A percentile compares a stretch with the other conserved stretches of the same genome.
Conservation (phyloP, 2,797 vertebrate species). For the Epinephelus awoara region DNA sequence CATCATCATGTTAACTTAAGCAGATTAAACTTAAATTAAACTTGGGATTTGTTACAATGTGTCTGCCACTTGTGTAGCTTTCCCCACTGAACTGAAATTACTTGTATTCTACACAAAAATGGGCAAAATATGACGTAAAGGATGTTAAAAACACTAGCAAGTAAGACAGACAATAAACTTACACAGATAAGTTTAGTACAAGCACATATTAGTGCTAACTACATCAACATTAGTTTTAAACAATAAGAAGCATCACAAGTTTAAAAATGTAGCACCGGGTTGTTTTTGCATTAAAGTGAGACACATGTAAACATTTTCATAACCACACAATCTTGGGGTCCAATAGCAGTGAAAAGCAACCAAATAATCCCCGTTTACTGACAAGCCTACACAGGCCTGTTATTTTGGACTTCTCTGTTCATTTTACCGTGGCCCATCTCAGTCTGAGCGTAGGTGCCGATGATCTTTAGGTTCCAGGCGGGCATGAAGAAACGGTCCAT, state of each 20-base stretch:
- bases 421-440: slow-evolving; percentile 99
- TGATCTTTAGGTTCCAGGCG: slow-evolving; percentile 98
- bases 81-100: neutral
- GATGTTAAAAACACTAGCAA: neutral
- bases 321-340: neutral
- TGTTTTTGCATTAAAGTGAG: neutral
- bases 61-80: neutral
- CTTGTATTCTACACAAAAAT: neutral
- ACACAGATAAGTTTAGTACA: neutral
- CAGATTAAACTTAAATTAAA: neutral
- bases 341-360: neutral
- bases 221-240: neutral
- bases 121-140: neutral
- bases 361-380: neutral
- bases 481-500: slow-evolving; percentile 98
- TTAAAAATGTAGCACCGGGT: neutral
- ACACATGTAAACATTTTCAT: neutral
- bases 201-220: neutral
- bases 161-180: neutral
- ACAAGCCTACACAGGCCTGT: neutral
- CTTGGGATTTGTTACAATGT: neutral
- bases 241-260: neutral
- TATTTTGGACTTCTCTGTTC: slow-evolving; percentile 31
- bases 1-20: neutral
- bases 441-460: slow-evolving; percentile 99